phyloP scores from a whole-genome alignment of 92 coral and sea anemone species.

The Epizoanthus scotinus region DNA sequence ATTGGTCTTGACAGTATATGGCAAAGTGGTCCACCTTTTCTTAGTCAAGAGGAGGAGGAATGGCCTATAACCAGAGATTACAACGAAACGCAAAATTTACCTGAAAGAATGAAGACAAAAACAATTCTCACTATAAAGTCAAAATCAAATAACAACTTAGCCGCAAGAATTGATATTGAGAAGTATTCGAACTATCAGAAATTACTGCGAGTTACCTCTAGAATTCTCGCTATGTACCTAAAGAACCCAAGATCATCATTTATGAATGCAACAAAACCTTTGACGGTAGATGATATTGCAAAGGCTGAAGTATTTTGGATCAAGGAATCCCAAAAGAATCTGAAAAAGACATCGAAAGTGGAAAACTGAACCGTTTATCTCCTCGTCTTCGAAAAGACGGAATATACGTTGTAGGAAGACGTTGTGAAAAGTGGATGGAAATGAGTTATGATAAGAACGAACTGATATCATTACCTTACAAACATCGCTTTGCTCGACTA shows the following conservation, averaged over 20 bases:
- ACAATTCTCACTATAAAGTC: too few species aligned
- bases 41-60: conserved; percentile 41
- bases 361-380: conserved; percentile 21
- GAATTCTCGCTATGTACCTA: conserved; percentile 10
- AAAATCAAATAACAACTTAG: too few species aligned
- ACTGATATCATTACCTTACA: conserved; percentile 48
- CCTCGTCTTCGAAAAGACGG: conserved; percentile 32
- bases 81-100: too few species aligned
- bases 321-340: conserved; percentile 24
- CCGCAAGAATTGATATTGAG: conserved; percentile 21
- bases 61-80: not conserved
- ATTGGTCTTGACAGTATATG: conserved; percentile 45
- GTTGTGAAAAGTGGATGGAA: conserved; percentile 26
- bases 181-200: conserved; percentile 24
- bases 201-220: conserved; percentile 34
- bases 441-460: conserved; percentile 50
- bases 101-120: too few species aligned
- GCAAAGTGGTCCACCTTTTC: conserved; percentile 60
- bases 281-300: conserved; percentile 7
- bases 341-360: not conserved
- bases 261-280: conserved; percentile 13
- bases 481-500: conserved; percentile 52
- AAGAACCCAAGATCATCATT: too few species aligned
- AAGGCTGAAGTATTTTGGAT: conserved; percentile 39
- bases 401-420: conserved; percentile 36